Conservation (phyloP, 1,140 invertebrate genomes). For the Lepidostoma basale region DNA sequence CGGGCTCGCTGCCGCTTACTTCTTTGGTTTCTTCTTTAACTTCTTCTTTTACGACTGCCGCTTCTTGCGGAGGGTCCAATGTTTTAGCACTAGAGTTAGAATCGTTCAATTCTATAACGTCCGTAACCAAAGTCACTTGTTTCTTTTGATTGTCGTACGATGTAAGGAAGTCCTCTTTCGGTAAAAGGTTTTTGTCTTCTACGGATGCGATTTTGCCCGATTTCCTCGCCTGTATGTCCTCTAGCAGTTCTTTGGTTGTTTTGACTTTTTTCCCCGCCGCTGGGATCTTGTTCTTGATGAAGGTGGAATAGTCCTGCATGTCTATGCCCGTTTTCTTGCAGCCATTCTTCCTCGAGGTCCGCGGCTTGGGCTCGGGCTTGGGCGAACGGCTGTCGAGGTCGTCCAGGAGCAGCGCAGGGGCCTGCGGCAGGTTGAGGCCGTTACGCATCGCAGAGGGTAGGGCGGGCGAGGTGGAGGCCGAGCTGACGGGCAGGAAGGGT, state of each 20-base stretch:
- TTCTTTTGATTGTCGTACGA: constrained; percentile 46
- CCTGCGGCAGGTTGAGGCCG: constrained; percentile 20
- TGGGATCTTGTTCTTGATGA: constrained; percentile 43
- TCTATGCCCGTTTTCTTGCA: constrained; percentile 36
- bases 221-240: constrained; percentile 56
- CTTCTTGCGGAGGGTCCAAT: constrained; percentile 24
- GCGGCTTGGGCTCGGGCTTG: constrained; percentile 32
- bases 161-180: constrained; percentile 58
- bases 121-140: constrained; percentile 11
- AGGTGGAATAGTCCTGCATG: constrained; percentile 43
- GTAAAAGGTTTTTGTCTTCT: constrained; percentile 48
- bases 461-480: constrained; percentile 40
- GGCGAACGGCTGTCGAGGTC: constrained; percentile 39
- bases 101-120: constrained; percentile 50
- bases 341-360: constrained; percentile 40
- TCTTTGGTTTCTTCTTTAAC: constrained; percentile 28
- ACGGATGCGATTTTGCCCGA: constrained; percentile 40
- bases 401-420: constrained; percentile 18
- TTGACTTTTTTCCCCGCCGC: constrained; percentile 44
- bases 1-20: background rate
- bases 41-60: background rate
- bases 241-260: constrained; percentile 53
- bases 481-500: constrained; percentile 40
- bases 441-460: constrained; percentile 20
- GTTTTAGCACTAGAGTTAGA: constrained; percentile 40